Evolutionary conservation across 2,888 invertebrate genomes (phyloP), one percentile per base, ranked within the genome.

Genomic region (Mallateleia sp.): DNA sequence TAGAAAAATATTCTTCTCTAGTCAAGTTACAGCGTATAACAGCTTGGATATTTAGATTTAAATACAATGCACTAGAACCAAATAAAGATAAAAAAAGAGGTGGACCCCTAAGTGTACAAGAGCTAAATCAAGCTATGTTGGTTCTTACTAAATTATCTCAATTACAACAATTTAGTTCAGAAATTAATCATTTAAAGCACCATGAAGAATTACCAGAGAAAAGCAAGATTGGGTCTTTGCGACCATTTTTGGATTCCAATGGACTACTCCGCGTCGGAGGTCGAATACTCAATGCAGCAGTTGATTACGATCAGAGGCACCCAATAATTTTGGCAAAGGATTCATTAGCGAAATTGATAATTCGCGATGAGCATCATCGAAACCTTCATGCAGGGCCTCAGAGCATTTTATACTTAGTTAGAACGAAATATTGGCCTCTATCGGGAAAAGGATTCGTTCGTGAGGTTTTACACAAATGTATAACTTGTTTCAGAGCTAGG

Each of bases 381-480:
- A 38, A 82, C 32, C 45, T 88, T 2, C 89, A 87, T 22, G 71
- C 80, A 14, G 81, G 77, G 24, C 67, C 64, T 15, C 69, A 69
- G 2, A 54, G 56, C 50, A 50, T 50, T 50, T 22, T 50, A 20
- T 50, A 50, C 18, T 22, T 50, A 11, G 11, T 88, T 11, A 82
- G 87, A 2, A 47, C 62, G 20, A 20, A 50, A 64, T 89, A 85
- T 56, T 89, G 87, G 83, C 24, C 54, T 7, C 22, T 88, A 20
- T 78, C 87, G 4, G 85, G 80, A 4, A 75, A 50, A 69, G 14
- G 18, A 32, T 38, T 38, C 11, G 38, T 38, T 11, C 7, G 7
- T 11, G 38, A 38, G 38, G 38, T 38, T 38, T 11, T 38, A 50
- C 50, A 18, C 50, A 50, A 38, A 11, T 38, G 14, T 20, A 50